Conservation (phyloP, 2,797 vertebrate species). For the Acanthiza pusilla region DNA sequence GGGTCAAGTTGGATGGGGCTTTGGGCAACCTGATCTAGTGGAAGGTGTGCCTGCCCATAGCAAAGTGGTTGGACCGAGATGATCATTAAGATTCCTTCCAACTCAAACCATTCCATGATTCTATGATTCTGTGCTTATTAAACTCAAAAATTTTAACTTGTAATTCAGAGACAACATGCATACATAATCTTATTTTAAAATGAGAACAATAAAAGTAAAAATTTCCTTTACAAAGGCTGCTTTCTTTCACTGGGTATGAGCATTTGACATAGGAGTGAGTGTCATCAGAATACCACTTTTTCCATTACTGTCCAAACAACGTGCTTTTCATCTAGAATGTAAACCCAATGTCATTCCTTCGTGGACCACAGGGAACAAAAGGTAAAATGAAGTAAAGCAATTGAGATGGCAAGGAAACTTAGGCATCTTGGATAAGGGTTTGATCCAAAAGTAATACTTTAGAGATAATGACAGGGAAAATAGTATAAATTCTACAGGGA, state of each 20-base stretch:
- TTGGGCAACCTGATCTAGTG: neutral
- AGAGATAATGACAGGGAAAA: neutral
- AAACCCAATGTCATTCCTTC: neutral
- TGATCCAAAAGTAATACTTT: neutral
- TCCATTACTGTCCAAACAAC: neutral
- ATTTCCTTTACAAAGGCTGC: neutral
- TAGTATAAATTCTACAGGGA: neutral
- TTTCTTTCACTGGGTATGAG: neutral
- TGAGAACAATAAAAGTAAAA: neutral
- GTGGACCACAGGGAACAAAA: neutral
- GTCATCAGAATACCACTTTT: neutral
- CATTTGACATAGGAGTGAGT: neutral
- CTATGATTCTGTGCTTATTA: neutral
- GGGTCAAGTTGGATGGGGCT: neutral
- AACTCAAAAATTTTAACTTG: neutral
- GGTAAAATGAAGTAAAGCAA: neutral
- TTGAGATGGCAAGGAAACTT: neutral
- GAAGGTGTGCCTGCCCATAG: neutral
- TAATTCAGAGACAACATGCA: fast-evolving
- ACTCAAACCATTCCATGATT: neutral
- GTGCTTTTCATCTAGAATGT: neutral
- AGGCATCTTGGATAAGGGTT: neutral
- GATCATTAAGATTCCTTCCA: neutral
- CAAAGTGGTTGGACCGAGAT: neutral
- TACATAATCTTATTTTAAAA: neutral